These are phyloP conservation scores for Dendrocincla fuliginosa DNA, from an alignment of 2,797 vertebrate genomes.

Conservation along the genomic window DNA sequence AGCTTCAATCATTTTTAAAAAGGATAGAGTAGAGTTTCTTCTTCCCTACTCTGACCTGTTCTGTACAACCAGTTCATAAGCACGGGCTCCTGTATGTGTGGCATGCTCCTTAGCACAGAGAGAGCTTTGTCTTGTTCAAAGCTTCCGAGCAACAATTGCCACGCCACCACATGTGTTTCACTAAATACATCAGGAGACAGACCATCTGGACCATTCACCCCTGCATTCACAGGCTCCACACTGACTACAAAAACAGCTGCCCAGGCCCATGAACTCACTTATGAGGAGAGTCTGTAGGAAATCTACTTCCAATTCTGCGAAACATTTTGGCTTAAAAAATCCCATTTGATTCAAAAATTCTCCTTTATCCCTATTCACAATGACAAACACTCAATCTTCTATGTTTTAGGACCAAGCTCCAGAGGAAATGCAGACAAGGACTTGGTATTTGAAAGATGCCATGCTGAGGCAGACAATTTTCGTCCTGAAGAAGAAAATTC, in stretches of 20 bases:
- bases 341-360: background rate
- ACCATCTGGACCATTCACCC: fast-evolving
- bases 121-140: background rate
- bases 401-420: background rate
- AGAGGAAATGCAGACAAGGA: constrained; percentile 1
- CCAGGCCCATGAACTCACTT: background rate
- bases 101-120: background rate
- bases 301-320: background rate
- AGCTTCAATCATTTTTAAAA: background rate
- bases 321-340: background rate
- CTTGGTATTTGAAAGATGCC: background rate
- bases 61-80: background rate
- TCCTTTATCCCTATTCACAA: background rate
- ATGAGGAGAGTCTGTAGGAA: background rate
- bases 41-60: background rate
- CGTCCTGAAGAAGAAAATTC: background rate
- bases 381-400: background rate
- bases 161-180: fast-evolving
- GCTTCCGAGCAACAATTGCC: background rate
- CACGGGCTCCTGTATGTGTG: no score
- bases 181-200: background rate
- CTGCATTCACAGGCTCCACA: fast-evolving
- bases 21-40: background rate
- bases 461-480: background rate
- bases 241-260: background rate